Conservation (phyloP, 92 coral and sea anemone species). For the Chrysogorgia sp. region DNA sequence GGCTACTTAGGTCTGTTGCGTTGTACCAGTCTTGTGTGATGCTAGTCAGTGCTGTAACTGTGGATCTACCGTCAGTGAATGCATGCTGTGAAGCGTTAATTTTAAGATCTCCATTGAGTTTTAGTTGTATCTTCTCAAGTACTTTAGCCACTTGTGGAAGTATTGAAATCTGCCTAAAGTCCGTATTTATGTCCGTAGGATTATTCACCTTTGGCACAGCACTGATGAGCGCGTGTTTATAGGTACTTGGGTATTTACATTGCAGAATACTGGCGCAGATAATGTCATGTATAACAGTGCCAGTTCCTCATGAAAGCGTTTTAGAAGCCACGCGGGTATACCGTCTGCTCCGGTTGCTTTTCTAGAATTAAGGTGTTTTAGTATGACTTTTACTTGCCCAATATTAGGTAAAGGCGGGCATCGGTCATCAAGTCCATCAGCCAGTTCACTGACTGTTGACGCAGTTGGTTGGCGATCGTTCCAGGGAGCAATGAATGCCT, state of each 20-base stretch:
- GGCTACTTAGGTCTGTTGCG: slow-evolving; percentile 22
- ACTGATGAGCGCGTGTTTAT: slow-evolving; percentile 59
- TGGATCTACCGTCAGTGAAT: slow-evolving; percentile 48
- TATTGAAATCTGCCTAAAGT: slow-evolving; percentile 54
- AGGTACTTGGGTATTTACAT: slow-evolving; percentile 50
- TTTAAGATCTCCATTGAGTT: slow-evolving; percentile 30
- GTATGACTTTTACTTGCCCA: slow-evolving; percentile 41
- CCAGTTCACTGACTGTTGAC: slow-evolving; percentile 34
- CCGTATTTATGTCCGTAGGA: slow-evolving; percentile 13
- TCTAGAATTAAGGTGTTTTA: slow-evolving; percentile 39
- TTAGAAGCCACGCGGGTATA: slow-evolving; percentile 47
- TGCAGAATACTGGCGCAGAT: slow-evolving; percentile 39
- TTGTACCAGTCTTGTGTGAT: slow-evolving; percentile 42
- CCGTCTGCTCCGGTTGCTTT: slow-evolving; percentile 50
- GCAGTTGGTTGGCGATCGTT: slow-evolving; percentile 22
- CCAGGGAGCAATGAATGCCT: slow-evolving; percentile 54
- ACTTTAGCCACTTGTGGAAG: slow-evolving; percentile 61
- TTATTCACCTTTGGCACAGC: slow-evolving; percentile 53
- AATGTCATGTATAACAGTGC: slow-evolving; percentile 31
- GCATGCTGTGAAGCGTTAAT: slow-evolving; percentile 49
- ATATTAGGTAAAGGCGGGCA: slow-evolving; percentile 36
- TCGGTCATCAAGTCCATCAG: slow-evolving; percentile 30
- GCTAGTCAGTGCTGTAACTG: slow-evolving; percentile 49
- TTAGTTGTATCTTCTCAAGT: slow-evolving; percentile 53
- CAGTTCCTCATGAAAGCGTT: slow-evolving; percentile 46